Percentiles rank a stretch among this genome's conserved stretches.
Conservation (phyloP, 2,888 invertebrate species). For the Cylindroiulus punctatus region DNA sequence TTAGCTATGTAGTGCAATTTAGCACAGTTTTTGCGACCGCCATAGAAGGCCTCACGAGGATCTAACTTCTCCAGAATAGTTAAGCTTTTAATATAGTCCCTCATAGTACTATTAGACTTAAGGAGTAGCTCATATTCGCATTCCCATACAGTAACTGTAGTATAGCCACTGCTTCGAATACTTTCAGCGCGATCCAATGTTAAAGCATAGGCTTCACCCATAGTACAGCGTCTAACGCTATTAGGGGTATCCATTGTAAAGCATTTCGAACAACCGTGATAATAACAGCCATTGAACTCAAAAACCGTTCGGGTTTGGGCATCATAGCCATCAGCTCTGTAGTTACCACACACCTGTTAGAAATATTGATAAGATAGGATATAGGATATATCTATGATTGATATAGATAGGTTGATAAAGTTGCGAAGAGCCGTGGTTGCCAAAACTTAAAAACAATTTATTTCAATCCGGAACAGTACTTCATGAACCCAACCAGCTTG, state of each 20-base stretch:
- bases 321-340: neutral
- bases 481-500: too few species aligned
- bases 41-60: conserved; percentile 62
- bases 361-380: neutral
- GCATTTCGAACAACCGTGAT: conserved; percentile 60
- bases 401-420: too few species aligned
- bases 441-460: too few species aligned
- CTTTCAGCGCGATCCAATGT: neutral
- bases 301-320: conserved; percentile 56
- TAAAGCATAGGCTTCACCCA: neutral
- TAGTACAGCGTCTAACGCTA: neutral
- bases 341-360: neutral
- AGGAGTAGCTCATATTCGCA: too few species aligned
- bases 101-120: too few species aligned
- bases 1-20: conserved; percentile 58
- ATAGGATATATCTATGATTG: neutral
- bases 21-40: conserved; percentile 61
- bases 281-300: conserved; percentile 60
- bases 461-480: too few species aligned
- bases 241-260: conserved; percentile 44
- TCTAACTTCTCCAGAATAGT: conserved; percentile 56
- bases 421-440: too few species aligned
- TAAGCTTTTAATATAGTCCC: neutral
- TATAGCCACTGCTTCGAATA: too few species aligned
- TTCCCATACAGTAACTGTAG: too few species aligned